A percentile compares a stretch with the other conserved stretches of the same genome.
These are phyloP conservation scores for Parthenolecanium corni DNA, from an alignment of 2,888 invertebrate genomes.

Conservation along the genomic window DNA sequence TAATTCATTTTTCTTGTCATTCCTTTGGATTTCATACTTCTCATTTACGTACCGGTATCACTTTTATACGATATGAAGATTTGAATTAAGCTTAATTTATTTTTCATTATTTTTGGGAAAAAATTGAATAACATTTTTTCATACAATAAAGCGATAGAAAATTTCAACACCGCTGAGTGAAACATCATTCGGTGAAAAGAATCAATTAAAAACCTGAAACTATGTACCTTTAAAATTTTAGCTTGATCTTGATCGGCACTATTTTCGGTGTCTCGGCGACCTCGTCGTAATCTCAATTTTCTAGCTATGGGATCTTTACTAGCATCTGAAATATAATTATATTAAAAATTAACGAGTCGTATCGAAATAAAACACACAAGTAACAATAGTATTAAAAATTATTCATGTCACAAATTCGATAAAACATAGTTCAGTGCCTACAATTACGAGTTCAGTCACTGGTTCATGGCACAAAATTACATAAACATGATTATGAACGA, in stretches of 20 bases:
- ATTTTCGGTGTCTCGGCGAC: constrained; percentile 58
- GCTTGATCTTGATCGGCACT: constrained; percentile 63
- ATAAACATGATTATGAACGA: too few relatives aligned
- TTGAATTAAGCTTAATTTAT: neutral
- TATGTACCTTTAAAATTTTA: constrained; percentile 71
- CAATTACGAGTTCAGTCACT: neutral
- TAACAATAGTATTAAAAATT: neutral
- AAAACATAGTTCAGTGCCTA: neutral
- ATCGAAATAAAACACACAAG: too few relatives aligned
- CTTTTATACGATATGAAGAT: neutral
- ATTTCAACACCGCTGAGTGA: too few relatives aligned
- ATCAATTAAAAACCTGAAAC: too few relatives aligned
- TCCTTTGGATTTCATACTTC: too few relatives aligned
- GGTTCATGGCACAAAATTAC: neutral
- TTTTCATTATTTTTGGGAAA: neutral
- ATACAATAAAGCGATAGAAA: too few relatives aligned
- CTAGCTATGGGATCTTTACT: constrained; percentile 84
- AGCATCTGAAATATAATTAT: constrained; percentile 41
- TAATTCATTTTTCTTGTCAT: too few relatives aligned
- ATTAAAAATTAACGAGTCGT: neutral
- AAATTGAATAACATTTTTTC: constrained; percentile 47
- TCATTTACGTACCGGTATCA: too few relatives aligned
- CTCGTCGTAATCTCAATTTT: constrained; percentile 75
- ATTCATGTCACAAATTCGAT: neutral
- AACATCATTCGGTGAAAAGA: too few relatives aligned